Evolutionary conservation across 2,888 invertebrate genomes (phyloP), one percentile per base, ranked within the genome.

Genomic region (Drosophila kanekoi): DNA sequence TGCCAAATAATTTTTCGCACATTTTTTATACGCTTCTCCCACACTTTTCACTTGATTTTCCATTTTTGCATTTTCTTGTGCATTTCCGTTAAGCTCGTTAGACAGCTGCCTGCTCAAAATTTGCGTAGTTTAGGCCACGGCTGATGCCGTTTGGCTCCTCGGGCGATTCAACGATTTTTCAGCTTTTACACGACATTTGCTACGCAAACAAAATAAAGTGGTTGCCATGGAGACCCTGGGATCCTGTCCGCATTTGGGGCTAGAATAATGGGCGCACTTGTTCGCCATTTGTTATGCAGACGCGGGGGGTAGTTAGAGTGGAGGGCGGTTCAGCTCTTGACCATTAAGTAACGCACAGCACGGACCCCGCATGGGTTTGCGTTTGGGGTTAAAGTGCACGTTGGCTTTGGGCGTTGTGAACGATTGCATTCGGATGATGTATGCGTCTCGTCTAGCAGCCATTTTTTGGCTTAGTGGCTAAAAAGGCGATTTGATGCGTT

Each of bases 11-110:
- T 37, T 63, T 66, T 78, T 68, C 49, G 41, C 61, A 57, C 45
- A 52, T 62, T 62, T 73, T 77, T 64, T 51, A 43, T 37, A 41
- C 49, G 35, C 53, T 51, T 38, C 59, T 48, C 51, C n/a, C 28
- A 18, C 38, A 41, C 9, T 43, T 35, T 16, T 48, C 43, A 8
- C 44, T 43, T 28, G 28, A 32, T 32, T 41, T 45, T 40, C 16
- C 37, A n/a, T 10, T 48, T 64, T 23, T 61, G 68, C 72, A 66
- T 63, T 77, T 40, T 53, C 35, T 51, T 63, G 16, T 71, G 72
- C 76, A 69, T 81, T 73, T 83, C 83, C 83, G 83, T 64, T 61
- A 54, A 75, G 83, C 83, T 81, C 83, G 81, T 81, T 81, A 82
- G 80, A 60, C 60, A 60, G 57, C 65, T 49, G 33, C 18, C 16